Conservation (phyloP, 2,113 vertebrate species). For the Notarius lentiginosus region DNA sequence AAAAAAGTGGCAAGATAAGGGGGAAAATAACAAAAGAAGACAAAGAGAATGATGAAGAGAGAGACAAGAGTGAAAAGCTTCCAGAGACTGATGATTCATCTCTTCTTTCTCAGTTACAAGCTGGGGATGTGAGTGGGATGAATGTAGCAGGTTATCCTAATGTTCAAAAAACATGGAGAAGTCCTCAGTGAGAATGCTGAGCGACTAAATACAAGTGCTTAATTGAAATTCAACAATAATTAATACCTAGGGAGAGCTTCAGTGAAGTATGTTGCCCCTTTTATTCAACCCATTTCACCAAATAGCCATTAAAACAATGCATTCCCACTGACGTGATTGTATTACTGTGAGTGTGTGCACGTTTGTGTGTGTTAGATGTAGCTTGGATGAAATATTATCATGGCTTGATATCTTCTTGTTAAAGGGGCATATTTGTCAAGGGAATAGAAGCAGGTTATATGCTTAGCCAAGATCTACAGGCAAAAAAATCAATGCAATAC, state of each 20-base stretch:
- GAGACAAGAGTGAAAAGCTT: constrained; percentile 45
- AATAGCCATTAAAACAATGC: constrained; percentile 49
- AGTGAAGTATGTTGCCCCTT: constrained; percentile 62
- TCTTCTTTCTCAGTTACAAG: constrained; percentile 74
- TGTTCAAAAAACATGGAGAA: constrained; percentile 23
- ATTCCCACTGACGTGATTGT: constrained; percentile 61
- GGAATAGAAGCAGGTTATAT: constrained; percentile 34
- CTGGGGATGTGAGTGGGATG: constrained; percentile 64
- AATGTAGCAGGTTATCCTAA: constrained; percentile 39
- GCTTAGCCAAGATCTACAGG: constrained; percentile 29
- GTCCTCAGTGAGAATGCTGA: constrained; percentile 35
- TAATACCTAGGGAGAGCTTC: constrained; percentile 67
- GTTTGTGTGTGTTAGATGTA: not conserved
- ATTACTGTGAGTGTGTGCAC: constrained; percentile 66
- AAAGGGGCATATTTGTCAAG: constrained; percentile 33
- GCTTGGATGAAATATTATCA: constrained; percentile 48
- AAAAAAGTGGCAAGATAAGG: constrained; percentile 48
- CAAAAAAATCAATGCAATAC: constrained; percentile 23
- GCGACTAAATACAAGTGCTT: constrained; percentile 60
- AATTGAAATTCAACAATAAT: constrained; percentile 82
- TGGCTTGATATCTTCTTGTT: constrained; percentile 35
- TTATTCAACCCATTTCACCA: constrained; percentile 58
- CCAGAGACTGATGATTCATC: constrained; percentile 80
- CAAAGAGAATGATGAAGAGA: not conserved
- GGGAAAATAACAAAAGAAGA: not conserved